A percentile compares a stretch with the other conserved stretches of the same genome.
phyloP scores from a whole-genome alignment of 2,797 vertebrate genomes.

The Calcarius lapponicus region DNA sequence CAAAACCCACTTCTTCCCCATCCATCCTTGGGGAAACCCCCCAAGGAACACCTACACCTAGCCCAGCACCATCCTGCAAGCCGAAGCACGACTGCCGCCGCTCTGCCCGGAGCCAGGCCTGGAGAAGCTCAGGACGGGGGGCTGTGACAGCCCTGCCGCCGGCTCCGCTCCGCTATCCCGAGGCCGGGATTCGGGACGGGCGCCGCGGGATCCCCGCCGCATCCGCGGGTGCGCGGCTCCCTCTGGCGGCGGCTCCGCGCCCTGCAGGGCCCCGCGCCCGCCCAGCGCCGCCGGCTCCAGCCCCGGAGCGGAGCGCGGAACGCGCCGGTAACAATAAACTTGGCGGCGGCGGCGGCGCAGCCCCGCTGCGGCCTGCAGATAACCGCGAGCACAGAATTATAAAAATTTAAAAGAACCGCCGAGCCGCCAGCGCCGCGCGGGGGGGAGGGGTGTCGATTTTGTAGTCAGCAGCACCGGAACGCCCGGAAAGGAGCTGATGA shows the following conservation, averaged over 20 bases:
- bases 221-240: conserved; percentile 27
- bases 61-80: not conserved
- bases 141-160: not conserved
- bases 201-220: not conserved
- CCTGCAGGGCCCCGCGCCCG: not conserved
- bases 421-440: not conserved
- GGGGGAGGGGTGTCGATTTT: not conserved
- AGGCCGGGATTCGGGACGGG: not conserved
- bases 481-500: not conserved
- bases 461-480: not conserved
- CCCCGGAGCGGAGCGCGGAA: not conserved
- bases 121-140: not conserved
- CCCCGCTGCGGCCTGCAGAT: not conserved
- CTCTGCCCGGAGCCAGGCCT: too few species aligned
- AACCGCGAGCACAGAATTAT: not conserved
- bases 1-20: not conserved
- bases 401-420: not conserved
- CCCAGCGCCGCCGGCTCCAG: not conserved
- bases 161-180: fast-evolving
- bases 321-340: not conserved
- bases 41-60: fast-evolving
- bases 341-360: not conserved
- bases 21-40: fast-evolving
- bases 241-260: not conserved
- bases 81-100: not conserved